Evolutionary conservation across 2,797 vertebrate species (phyloP).

Genomic region (Lindbergichthys nudifrons): DNA sequence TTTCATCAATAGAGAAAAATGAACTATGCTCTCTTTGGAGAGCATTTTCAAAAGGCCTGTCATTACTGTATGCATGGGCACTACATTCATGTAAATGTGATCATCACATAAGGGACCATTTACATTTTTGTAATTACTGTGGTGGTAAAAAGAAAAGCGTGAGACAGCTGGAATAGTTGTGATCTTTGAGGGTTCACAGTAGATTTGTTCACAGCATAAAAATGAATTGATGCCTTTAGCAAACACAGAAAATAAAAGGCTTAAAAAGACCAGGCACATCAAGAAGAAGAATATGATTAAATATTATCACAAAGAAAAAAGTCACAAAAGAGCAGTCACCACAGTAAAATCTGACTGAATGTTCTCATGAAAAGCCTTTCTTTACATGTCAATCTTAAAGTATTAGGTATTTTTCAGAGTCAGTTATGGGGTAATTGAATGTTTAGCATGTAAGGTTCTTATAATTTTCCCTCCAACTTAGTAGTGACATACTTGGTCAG

Average conservation of each 20-base stretch:
- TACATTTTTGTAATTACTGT: constrained; percentile 14
- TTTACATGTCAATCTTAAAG: not conserved
- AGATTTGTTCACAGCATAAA: constrained; percentile 33
- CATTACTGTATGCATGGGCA: not conserved
- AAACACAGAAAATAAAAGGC: constrained; percentile 6
- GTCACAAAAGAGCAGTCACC: not conserved
- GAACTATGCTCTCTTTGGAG: too few species aligned
- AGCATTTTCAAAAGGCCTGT: constrained; percentile 12
- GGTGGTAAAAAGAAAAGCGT: not conserved
- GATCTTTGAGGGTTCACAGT: constrained; percentile 19
- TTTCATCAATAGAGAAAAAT: not conserved
- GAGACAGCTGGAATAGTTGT: constrained; percentile 18
- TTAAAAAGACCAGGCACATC: constrained; percentile 7
- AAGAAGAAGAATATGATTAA: constrained; percentile 31
- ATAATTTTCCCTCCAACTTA: not conserved
- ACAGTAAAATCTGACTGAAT: not conserved
- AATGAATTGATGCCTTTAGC: constrained; percentile 15
- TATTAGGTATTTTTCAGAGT: not conserved
- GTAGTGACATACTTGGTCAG: not conserved
- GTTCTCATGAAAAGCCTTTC: not conserved
- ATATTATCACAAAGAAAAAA: constrained; percentile 14
- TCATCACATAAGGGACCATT: constrained; percentile 3
- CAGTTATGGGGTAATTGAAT: constrained; percentile 12
- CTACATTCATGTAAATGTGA: constrained; percentile 32
- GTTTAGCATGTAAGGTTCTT: constrained; percentile 1